These are phyloP conservation scores for Gambelia wislizenii DNA, from an alignment of 2,797 vertebrate genomes.

Conservation along the genomic window DNA sequence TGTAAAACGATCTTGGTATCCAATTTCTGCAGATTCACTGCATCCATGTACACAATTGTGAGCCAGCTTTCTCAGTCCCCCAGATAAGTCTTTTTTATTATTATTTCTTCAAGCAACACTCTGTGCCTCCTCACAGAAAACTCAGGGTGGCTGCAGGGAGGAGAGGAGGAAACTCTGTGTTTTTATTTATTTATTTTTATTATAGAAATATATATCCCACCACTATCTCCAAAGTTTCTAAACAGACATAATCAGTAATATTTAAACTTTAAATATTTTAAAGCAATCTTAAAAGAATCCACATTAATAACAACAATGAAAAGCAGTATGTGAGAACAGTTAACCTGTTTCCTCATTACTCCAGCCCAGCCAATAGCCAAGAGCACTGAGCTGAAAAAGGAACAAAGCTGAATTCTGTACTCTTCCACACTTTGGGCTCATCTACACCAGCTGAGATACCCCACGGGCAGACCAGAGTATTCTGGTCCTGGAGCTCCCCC, in stretches of 20 bases:
- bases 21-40: background rate
- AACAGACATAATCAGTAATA: background rate
- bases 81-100: background rate
- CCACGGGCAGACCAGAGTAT: too few species aligned
- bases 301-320: background rate
- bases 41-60: background rate
- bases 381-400: too few species aligned
- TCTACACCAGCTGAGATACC: too few species aligned
- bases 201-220: background rate
- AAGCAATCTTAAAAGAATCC: too few species aligned
- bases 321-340: background rate
- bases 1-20: background rate
- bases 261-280: background rate
- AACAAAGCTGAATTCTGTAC: too few species aligned
- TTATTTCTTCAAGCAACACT: too few species aligned
- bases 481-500: too few species aligned
- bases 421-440: too few species aligned
- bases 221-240: accelerated
- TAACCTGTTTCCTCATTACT: conserved; percentile 2
- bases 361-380: background rate
- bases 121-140: too few species aligned
- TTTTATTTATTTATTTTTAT: background rate
- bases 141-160: too few species aligned
- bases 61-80: background rate
- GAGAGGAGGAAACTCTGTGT: too few species aligned